Percentiles rank a stretch among this genome's conserved stretches.
Evolutionary conservation across 64 coral and sea anemone species (phyloP).

Genomic region (Platygyra sinensis): DNA sequence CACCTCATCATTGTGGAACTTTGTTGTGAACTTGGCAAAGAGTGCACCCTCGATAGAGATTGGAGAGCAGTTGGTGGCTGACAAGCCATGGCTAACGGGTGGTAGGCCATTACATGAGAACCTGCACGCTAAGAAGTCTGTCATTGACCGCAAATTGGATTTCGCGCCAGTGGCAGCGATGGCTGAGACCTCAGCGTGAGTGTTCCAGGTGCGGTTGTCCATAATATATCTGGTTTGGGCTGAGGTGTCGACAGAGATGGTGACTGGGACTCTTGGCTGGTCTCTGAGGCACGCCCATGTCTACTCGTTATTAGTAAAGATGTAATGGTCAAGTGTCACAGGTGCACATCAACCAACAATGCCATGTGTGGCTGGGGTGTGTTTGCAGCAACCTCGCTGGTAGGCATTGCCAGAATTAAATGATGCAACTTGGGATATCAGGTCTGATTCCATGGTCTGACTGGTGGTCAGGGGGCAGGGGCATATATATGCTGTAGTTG

Average conservation of each 20-base stretch:
- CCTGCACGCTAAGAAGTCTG: constrained; percentile 48
- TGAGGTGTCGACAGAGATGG: constrained; percentile 26
- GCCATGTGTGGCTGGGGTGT: constrained; percentile 13
- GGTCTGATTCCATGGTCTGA: constrained; percentile 58
- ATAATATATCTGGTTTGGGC: not conserved
- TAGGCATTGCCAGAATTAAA: not conserved
- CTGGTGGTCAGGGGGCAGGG: not conserved
- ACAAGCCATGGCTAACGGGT: not conserved
- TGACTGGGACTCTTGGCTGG: constrained; percentile 67
- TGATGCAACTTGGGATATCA: constrained; percentile 53
- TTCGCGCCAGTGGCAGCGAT: constrained; percentile 60
- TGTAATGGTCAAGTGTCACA: not conserved
- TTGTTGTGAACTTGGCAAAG: constrained; percentile 33
- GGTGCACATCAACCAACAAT: not conserved
- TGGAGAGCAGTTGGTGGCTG: constrained; percentile 55
- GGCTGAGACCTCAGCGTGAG: constrained; percentile 40
- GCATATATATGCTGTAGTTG: constrained; percentile 10
- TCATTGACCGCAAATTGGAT: constrained; percentile 63
- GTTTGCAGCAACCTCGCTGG: not conserved
- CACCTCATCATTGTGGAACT: not conserved
- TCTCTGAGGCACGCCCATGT: constrained; percentile 28
- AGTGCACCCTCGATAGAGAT: constrained; percentile 55
- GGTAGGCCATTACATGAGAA: constrained; percentile 45
- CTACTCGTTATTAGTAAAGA: constrained; percentile 69
- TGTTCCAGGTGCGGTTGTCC: not conserved